A percentile compares a stretch with the other conserved stretches of the same genome.
These are phyloP conservation scores for Fistularia tabacaria DNA, from an alignment of 2,797 vertebrate genomes.

Conservation along the genomic window DNA sequence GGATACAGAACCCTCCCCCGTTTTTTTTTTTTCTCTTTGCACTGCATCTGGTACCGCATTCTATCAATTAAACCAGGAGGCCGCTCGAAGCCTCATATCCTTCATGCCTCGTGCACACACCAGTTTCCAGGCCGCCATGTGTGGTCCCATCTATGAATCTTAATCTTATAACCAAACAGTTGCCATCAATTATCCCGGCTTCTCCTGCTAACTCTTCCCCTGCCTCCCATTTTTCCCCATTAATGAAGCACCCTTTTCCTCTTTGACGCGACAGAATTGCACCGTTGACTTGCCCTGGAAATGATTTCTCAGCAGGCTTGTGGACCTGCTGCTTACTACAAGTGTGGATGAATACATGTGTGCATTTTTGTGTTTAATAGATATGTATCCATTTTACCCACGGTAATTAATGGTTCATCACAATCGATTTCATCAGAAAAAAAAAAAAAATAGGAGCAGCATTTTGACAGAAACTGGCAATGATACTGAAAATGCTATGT, in stretches of 20 bases:
- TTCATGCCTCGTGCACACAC: conserved; percentile 51
- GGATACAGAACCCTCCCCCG: not conserved
- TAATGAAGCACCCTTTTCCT: conserved; percentile 48
- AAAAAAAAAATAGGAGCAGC: too few relatives aligned
- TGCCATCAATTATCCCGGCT: conserved; percentile 75
- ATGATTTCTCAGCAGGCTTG: conserved; percentile 62
- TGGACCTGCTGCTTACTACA: conserved; percentile 33
- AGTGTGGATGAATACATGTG: conserved; percentile 35
- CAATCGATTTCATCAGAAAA: conserved; percentile 2
- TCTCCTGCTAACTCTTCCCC: conserved; percentile 65
- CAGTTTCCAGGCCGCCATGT: conserved; percentile 44
- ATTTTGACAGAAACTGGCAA: too few relatives aligned
- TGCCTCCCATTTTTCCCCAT: conserved; percentile 71
- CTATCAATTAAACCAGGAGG: conserved; percentile 66
- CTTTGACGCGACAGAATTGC: conserved; percentile 56
- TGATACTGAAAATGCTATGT: too few relatives aligned
- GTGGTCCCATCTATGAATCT: conserved; percentile 73
- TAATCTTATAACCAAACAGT: conserved; percentile 75
- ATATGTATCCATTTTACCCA: conserved; percentile 6
- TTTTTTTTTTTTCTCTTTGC: conserved; percentile 26
- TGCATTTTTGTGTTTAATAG: conserved; percentile 18
- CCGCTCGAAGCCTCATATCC: conserved; percentile 60
- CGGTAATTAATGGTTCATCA: conserved; percentile 19
- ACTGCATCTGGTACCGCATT: conserved; percentile 42
- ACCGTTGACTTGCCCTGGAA: conserved; percentile 46